Evolutionary conservation across 2,888 invertebrate genomes (phyloP).

Genomic region (Agonum fuliginosum): DNA sequence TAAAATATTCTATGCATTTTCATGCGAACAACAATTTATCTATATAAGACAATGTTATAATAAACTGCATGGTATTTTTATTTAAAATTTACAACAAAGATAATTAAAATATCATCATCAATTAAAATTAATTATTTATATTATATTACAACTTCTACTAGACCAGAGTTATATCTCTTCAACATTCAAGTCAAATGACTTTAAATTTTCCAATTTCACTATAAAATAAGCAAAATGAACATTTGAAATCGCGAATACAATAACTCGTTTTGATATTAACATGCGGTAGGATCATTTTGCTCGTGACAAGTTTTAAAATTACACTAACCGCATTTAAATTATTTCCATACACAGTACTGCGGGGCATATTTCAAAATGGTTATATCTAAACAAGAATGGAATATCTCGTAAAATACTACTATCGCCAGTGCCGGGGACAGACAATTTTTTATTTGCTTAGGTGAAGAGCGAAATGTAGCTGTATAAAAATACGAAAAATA

Average conservation of each 20-base stretch:
- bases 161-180: too few relatives aligned
- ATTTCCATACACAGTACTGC: conserved; percentile 18
- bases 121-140: too few relatives aligned
- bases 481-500: too few relatives aligned
- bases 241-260: conserved; percentile 10
- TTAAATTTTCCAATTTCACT: not conserved
- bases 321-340: conserved; percentile 31
- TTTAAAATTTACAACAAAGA: too few relatives aligned
- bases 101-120: too few relatives aligned
- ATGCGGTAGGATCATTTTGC: not conserved
- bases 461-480: too few relatives aligned
- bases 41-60: too few relatives aligned
- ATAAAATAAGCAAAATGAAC: conserved; percentile 2
- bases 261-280: not conserved
- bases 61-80: too few relatives aligned
- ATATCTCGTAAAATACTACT: conserved; percentile 24
- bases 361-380: conserved; percentile 30
- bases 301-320: conserved; percentile 32
- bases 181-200: not conserved
- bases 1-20: too few relatives aligned
- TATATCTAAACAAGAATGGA: conserved; percentile 29
- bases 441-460: not conserved
- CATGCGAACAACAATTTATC: too few relatives aligned
- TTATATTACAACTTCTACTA: too few relatives aligned
- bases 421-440: not conserved